Percentiles rank a stretch among this genome's conserved stretches.
Conservation (phyloP, 2,797 vertebrate genomes). For the Mycteria americana region DNA sequence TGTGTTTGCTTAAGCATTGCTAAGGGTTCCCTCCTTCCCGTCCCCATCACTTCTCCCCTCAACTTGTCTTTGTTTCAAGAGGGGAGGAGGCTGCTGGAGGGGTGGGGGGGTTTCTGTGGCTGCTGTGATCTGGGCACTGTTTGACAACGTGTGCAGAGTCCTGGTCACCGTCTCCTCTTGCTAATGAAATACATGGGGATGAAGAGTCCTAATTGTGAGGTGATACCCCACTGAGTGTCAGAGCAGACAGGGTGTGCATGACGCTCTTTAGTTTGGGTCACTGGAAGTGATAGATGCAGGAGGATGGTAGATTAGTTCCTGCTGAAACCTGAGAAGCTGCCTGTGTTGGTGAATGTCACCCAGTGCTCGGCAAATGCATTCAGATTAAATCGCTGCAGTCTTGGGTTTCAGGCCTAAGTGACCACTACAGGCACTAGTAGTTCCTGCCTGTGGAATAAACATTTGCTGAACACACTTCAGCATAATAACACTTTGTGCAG, state of each 20-base stretch:
- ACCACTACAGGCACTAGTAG: constrained; percentile 57
- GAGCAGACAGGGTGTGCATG: constrained; percentile 38
- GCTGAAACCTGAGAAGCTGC: constrained; percentile 73
- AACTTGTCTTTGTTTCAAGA: constrained; percentile 43
- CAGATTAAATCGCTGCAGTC: constrained; percentile 72
- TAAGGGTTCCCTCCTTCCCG: neutral
- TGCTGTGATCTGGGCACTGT: constrained; percentile 48
- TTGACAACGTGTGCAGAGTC: constrained; percentile 43
- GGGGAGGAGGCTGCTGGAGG: constrained; percentile 33
- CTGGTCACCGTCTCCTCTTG: constrained; percentile 32
- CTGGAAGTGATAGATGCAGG: constrained; percentile 74
- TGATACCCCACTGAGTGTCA: constrained; percentile 59
- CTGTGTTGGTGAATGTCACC: constrained; percentile 71
- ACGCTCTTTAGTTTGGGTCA: constrained; percentile 75
- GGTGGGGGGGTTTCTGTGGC: neutral
- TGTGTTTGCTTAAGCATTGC: constrained; percentile 68
- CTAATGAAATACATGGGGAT: constrained; percentile 40
- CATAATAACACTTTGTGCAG: neutral
- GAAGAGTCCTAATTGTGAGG: constrained; percentile 60
- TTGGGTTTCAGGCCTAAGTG: constrained; percentile 73
- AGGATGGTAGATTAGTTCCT: constrained; percentile 72
- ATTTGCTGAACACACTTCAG: constrained; percentile 20
- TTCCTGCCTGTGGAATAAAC: constrained; percentile 64
- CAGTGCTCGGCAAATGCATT: constrained; percentile 67
- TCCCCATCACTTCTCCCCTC: constrained; percentile 38